Evolutionary conservation across 2,113 vertebrate genomes (phyloP), one percentile per base, ranked within the genome.

Genomic region (Colius striatus): DNA sequence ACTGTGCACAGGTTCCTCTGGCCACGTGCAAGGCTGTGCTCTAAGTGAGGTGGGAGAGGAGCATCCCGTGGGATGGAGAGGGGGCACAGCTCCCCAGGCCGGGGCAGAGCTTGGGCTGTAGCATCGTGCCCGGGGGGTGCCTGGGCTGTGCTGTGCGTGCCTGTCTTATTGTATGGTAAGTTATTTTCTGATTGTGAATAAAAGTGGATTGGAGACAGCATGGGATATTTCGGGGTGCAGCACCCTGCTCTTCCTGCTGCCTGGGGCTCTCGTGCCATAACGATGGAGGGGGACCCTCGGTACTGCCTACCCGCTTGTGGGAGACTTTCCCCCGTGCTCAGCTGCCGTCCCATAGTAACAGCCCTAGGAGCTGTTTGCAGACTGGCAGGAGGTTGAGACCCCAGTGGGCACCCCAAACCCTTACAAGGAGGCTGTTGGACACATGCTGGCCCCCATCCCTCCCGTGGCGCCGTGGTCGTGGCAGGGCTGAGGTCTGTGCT

Each of bases 161-260:
- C 87, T 92, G 92, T 82, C 89, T 93, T 95, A 94, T 93, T 96
- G 89, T 96, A 91, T 96, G 94, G 90, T 97, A 97, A 97, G 88
- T 97, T 97, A 97, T 97, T 97, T 97, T 95, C 87, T 94, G 85
- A 94, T 97, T 95, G 96, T 97, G 94, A 97, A 97, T 97, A 97
- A 97, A 97, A 95, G 92, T 93, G 95, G 87, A 91, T 88, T 92
- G 54, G 89, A 96, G 92, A 94, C 60, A 83, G 78, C 45, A 21
- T 0, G 9, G 48, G 16, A 5, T 92, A 36, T 94, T 77, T 90
- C 3, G 4, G 68, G 48, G 32, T 57, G 68, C 25, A 53, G 45
- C 29, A 45, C 15, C 48, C 32, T 68, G 36, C 53, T 78, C 50
- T 82, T 92, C 67, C 48, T 53, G 32, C 34, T 70, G 29, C 41